These are phyloP conservation scores for Forpus xanthops DNA, from an alignment of 2,797 vertebrate species.

Conservation along the genomic window DNA sequence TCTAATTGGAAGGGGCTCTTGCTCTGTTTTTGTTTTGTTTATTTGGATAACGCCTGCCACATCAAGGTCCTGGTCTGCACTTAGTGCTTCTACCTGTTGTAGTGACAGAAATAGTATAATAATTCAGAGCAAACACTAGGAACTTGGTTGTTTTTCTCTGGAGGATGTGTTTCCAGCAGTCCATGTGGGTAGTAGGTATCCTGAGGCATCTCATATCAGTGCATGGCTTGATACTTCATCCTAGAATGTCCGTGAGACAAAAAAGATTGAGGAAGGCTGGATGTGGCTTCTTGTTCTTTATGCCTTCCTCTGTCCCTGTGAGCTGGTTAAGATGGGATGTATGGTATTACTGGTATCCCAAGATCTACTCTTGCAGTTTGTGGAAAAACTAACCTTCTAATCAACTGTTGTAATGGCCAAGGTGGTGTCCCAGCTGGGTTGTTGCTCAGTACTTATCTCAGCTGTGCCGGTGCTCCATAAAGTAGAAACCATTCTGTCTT, in stretches of 20 bases:
- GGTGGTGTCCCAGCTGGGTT: neutral
- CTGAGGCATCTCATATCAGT: neutral
- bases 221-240: neutral
- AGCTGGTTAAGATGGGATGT: neutral
- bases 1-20: neutral
- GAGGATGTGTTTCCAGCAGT: neutral
- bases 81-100: neutral
- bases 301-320: neutral
- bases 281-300: neutral
- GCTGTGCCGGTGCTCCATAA: fast-evolving
- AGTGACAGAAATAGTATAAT: neutral
- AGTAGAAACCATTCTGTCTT: neutral
- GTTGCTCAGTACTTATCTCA: neutral
- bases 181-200: neutral
- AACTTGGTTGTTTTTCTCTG: neutral
- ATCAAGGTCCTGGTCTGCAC: neutral
- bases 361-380: neutral
- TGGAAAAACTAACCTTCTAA: neutral
- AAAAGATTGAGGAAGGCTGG: neutral
- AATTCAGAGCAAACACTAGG: neutral
- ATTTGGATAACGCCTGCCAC: neutral
- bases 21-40: too few relatives aligned
- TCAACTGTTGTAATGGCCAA: neutral
- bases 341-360: neutral
- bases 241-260: neutral